These are phyloP conservation scores for Nerophis lumbriciformis DNA, from an alignment of 2,113 vertebrate species.

Conservation along the genomic window DNA sequence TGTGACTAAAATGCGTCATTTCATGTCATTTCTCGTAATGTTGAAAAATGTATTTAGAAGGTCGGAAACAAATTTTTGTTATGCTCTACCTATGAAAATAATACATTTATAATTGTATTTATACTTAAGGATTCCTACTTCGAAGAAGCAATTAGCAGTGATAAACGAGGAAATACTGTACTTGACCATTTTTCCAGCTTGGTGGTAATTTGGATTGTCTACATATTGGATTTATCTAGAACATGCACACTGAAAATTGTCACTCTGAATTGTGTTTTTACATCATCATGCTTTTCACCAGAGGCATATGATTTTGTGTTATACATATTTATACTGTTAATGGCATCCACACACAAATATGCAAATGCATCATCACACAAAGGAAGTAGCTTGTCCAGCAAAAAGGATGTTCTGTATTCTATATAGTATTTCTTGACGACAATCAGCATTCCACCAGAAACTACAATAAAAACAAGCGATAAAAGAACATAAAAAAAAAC, in stretches of 20 bases:
- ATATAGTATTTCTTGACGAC: conserved; percentile 72
- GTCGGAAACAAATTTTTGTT: too few relatives aligned
- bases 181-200: conserved; percentile 37
- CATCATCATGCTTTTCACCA: too few relatives aligned
- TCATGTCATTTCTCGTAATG: too few relatives aligned
- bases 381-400: conserved; percentile 75
- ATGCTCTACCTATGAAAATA: too few relatives aligned
- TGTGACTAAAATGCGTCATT: too few relatives aligned
- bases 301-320: conserved; percentile 29
- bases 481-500: conserved; percentile 54
- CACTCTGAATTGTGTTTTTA: conserved; percentile 3
- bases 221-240: conserved; percentile 41
- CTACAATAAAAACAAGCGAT: conserved; percentile 72
- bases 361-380: conserved; percentile 28
- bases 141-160: too few relatives aligned
- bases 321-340: conserved; percentile 33
- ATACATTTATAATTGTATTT: too few relatives aligned
- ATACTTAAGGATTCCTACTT: too few relatives aligned
- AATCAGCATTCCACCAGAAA: conserved; percentile 75
- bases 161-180: too few relatives aligned
- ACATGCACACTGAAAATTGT: conserved; percentile 19
- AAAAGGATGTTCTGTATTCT: conserved; percentile 66
- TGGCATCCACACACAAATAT: conserved; percentile 34
- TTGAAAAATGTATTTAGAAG: too few relatives aligned
- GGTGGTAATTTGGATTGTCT: conserved; percentile 62